Evolutionary conservation across 2,888 invertebrate species (phyloP).

Genomic region (Chorisops tibialis): DNA sequence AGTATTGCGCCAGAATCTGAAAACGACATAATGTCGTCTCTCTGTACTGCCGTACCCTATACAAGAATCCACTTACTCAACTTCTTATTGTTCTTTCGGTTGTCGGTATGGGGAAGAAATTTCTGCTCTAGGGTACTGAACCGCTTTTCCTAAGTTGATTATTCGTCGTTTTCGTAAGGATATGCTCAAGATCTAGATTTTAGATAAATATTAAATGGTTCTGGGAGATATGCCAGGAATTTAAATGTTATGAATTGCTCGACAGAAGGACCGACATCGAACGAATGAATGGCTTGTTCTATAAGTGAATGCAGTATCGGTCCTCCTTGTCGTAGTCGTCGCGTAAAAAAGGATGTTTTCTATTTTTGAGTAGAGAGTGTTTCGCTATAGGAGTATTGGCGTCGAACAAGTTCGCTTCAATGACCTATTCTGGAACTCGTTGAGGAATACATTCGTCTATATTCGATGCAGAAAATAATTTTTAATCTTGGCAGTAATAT

Average conservation of each 20-base stretch:
- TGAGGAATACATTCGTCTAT: no score
- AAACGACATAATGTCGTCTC: neutral
- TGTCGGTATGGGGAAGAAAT: neutral
- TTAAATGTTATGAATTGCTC: constrained; percentile 23
- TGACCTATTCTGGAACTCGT: no score
- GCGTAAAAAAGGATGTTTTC: no score
- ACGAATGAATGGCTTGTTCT: no score
- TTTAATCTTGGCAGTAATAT: no score
- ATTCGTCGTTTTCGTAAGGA: neutral
- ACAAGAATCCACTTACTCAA: neutral
- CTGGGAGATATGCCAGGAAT: constrained; percentile 24
- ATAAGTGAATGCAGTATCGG: no score
- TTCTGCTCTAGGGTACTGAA: neutral
- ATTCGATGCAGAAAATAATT: no score
- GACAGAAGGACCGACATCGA: neutral
- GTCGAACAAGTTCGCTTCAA: no score
- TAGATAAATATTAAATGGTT: constrained; percentile 24
- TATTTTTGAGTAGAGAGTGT: no score
- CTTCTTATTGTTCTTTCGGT: neutral
- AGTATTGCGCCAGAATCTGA: constrained; percentile 20
- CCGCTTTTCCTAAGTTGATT: neutral
- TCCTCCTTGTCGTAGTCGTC: no score
- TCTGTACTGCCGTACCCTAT: neutral
- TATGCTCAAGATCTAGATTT: neutral
- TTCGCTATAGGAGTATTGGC: no score